Evolutionary conservation across 2,888 invertebrate species (phyloP).

Genomic region (Auanema freiburgensis): DNA sequence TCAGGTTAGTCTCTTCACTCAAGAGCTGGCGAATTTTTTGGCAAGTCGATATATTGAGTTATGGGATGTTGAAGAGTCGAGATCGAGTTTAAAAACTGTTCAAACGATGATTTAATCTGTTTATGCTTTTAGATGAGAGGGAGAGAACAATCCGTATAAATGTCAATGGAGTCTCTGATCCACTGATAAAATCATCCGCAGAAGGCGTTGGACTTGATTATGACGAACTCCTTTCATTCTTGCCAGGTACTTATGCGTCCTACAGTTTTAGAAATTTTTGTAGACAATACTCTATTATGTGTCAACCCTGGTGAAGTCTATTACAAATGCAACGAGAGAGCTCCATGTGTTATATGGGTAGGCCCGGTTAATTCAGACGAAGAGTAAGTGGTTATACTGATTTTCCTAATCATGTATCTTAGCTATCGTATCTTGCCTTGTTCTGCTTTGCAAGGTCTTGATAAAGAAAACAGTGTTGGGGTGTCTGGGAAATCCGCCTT

Average conservation of each 20-base stretch:
- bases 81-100: conserved; percentile 16
- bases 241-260: not conserved
- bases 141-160: conserved; percentile 24
- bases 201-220: conserved; percentile 24
- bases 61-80: conserved; percentile 29
- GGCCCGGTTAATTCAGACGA: conserved; percentile 29
- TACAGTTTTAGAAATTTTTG: conserved; percentile 5
- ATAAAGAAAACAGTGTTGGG: conserved; percentile 17
- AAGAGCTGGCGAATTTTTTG: conserved; percentile 36
- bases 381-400: conserved; percentile 10
- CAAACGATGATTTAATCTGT: no score
- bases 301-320: conserved; percentile 29
- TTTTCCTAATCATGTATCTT: conserved; percentile 8
- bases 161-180: conserved; percentile 19
- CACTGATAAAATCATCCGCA: conserved; percentile 24
- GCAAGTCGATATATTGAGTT: conserved; percentile 22
- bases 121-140: conserved; percentile 23
- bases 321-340: conserved; percentile 13
- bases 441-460: not conserved
- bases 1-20: conserved; percentile 33
- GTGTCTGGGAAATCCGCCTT: conserved; percentile 20
- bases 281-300: conserved; percentile 26
- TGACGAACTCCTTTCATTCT: conserved; percentile 19
- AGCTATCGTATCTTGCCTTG: conserved; percentile 24
- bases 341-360: conserved; percentile 25